phyloP scores from a whole-genome alignment of 2,113 vertebrate genomes.

The Entosphenus tridentatus region DNA sequence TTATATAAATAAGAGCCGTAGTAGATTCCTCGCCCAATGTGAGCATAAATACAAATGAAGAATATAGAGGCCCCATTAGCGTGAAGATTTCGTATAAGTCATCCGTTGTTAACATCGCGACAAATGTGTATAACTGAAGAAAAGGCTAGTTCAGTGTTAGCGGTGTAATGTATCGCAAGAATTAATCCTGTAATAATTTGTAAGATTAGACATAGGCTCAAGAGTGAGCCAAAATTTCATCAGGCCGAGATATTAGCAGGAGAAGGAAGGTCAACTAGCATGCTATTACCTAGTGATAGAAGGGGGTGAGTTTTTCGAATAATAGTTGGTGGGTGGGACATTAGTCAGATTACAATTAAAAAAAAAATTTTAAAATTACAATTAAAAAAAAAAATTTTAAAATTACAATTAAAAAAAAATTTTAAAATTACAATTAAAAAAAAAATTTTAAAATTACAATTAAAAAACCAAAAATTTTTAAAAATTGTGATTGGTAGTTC shows the following conservation, averaged over 20 bases:
- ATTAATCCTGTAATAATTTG: slow-evolving; percentile 12
- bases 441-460: too few species aligned
- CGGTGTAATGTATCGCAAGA: slow-evolving; percentile 13
- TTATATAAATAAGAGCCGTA: neutral
- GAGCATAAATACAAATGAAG: slow-evolving; percentile 12
- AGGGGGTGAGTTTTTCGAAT: slow-evolving; percentile 12
- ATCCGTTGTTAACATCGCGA: slow-evolving; percentile 11
- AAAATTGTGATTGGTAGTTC: too few species aligned
- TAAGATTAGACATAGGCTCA: neutral
- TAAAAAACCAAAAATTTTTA: too few species aligned
- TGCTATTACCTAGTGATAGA: slow-evolving; percentile 4
- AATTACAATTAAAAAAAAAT: too few species aligned
- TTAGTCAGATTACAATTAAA: too few species aligned
- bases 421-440: too few species aligned
- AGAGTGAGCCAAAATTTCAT: slow-evolving; percentile 16
- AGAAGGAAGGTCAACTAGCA: slow-evolving; percentile 4
- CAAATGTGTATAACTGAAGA: slow-evolving; percentile 11
- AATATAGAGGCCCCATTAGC: slow-evolving; percentile 12
- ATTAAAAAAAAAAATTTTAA: too few species aligned
- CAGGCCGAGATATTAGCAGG: slow-evolving; percentile 13
- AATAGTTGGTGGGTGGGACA: too few species aligned
- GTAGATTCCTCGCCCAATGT: slow-evolving; percentile 6
- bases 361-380: too few species aligned
- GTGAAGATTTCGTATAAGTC: slow-evolving; percentile 10
- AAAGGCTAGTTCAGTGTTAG: slow-evolving; percentile 11